Evolutionary conservation across 2,113 vertebrate species (phyloP).

Genomic region (Siniperca chuatsi): DNA sequence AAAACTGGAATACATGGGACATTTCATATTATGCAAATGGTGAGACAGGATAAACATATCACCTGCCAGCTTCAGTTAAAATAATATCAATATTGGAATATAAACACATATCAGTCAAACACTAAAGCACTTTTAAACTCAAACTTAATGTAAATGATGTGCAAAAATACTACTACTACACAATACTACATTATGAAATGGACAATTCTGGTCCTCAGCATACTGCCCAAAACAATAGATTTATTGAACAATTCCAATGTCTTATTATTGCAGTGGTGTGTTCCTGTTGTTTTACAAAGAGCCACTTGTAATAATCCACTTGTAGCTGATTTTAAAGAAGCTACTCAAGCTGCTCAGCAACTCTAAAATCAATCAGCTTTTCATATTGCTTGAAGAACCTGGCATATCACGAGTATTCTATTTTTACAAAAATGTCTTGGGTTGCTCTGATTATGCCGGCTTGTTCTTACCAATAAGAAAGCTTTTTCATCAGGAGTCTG

Average conservation of each 20-base stretch:
- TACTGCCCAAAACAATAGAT: background rate
- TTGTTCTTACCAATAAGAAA: constrained; percentile 90
- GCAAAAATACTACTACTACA: background rate
- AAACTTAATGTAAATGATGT: too few relatives aligned
- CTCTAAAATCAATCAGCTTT: constrained; percentile 44
- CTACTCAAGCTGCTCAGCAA: background rate
- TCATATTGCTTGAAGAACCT: background rate
- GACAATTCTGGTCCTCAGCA: background rate
- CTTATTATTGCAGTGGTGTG: background rate
- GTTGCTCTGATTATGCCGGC: background rate
- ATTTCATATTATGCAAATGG: constrained; percentile 1
- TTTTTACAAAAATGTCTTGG: constrained; percentile 11
- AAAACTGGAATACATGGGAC: constrained; percentile 4
- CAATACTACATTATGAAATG: background rate
- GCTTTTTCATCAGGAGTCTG: constrained; percentile 88
- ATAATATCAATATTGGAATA: background rate
- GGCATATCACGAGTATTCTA: constrained; percentile 8
- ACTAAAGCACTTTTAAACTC: background rate
- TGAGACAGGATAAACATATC: background rate
- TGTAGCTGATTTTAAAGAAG: constrained; percentile 46
- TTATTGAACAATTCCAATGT: background rate
- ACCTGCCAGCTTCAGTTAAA: background rate
- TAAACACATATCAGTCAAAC: background rate
- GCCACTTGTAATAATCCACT: constrained; percentile 13
- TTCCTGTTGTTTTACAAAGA: background rate